Evolutionary conservation across 1,140 invertebrate species (phyloP), one percentile per base, ranked within the genome.

Genomic region (Aphelenchoides avenae): DNA sequence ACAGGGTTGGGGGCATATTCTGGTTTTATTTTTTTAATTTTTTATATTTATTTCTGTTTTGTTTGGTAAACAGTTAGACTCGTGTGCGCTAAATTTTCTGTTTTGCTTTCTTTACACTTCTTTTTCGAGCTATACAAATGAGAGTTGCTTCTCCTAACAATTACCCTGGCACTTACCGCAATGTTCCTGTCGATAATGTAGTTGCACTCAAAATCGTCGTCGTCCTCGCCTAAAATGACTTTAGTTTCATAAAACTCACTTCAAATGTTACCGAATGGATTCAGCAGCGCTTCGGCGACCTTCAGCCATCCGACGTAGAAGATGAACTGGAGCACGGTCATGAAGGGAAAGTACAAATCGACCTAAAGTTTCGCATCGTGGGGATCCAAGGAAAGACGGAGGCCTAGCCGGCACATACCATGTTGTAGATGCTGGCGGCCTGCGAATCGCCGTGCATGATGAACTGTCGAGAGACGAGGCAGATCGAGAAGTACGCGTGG

Each of bases 171-270:
- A n/a, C 40, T 46, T 15, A 61, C 57, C 27, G 64, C 58, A 22
- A 67, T 34, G 50, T 67, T 67, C 26, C 64, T 27, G 26, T 67
- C 64, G 33, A 67, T 66, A 26, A 67, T 75, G 54, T 57, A 76
- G 52, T 73, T 73, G 18, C 58, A 58, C 37, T 72, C 70, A 40
- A 72, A 71, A 56, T 72, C 70, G 41, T 66, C 66, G 31, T 66
- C 66, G 43, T 65, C 47, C 9, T 61, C 56, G 11, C 64, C 61
- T 5, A 62, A 52, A 15, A 13, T n/a, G 11, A 11, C 34, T 36
- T 13, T n/a, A 13, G n/a, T 36, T 36, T 36, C 18, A 15, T 20
- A 7, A 11, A 29, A 29, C 34, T 5, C 27, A 46, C 15, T 46
- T 5, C 4, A 46, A 26, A 15, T 34, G 15, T n/a, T 1, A 27